Evolutionary conservation across 1,140 invertebrate species (phyloP), one percentile per base, ranked within the genome.

Genomic region (Lepidurus arcticus): DNA sequence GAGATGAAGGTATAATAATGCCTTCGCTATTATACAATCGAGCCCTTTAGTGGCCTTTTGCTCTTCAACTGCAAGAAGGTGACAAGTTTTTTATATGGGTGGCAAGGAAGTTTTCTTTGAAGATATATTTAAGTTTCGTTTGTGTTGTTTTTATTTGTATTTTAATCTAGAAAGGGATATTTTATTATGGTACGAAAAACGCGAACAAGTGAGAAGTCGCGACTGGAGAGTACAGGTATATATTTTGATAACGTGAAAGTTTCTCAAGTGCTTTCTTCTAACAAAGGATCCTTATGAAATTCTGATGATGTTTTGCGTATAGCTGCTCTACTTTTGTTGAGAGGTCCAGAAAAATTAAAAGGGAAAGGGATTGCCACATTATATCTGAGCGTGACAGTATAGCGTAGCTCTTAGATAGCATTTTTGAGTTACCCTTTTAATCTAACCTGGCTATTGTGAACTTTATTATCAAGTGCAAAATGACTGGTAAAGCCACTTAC

Each of bases 241-340:
- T 65, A 65, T 65, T 65, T 7, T 65, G 53, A 65, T 65, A 13
- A 65, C 53, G 53, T 65, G 53, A 65, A 65, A 65, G 53, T 65
- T 65, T 13, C 53, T 65, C 53, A 65, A 65, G 53, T 65, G 53
- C 16, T 65, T 65, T 21, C 53, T 11, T 65, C 16, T 65, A 16
- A 16, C 53, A 65, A 65, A 65, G 34, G 53, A 65, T 65, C 53
- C 53, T 21, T 65, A 65, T 65, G 53, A 65, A n/a, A 21, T 65
- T 65, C 16, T 65, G 5, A 34, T 65, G 53, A 21, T 65, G 21
- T 21, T 13, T 10, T 65, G n/a, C 53, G 53, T 21, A n/a, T 4
- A 65, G 13, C 16, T 65, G 53, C 53, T 65, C 53, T 16, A 21
- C 53, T 65, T 65, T 65, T 65, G 53, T 21, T n/a, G 53, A 65